A percentile compares a stretch with the other conserved stretches of the same genome.
Conservation (phyloP, 2,797 vertebrate species). For the Brotula barbata region DNA sequence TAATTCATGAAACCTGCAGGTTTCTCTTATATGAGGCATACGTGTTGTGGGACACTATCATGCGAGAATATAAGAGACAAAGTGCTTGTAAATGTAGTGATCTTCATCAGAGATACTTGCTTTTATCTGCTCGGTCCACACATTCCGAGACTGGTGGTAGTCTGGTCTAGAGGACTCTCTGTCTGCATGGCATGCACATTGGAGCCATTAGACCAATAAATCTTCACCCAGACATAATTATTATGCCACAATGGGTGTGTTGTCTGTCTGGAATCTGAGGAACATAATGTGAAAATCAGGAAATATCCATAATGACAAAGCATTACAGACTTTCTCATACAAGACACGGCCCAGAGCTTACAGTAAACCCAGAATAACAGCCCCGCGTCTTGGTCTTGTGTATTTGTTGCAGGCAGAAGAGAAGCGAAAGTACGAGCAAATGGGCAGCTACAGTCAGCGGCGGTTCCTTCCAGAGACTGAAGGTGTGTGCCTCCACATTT, state of each 20-base stretch:
- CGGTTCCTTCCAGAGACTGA: conserved; percentile 64
- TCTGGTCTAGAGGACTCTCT: conserved; percentile 1
- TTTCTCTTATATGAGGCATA: not conserved
- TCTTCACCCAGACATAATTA: conserved; percentile 29
- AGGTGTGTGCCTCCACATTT: conserved; percentile 63
- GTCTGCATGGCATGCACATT: conserved; percentile 1
- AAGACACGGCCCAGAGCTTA: conserved; percentile 9
- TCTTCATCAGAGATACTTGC: not conserved
- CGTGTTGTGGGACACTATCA: not conserved
- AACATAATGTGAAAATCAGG: conserved; percentile 18
- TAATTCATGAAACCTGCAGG: not conserved
- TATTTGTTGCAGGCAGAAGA: conserved; percentile 70
- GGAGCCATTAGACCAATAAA: not conserved
- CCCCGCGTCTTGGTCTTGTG: not conserved
- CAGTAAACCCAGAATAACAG: conserved; percentile 16
- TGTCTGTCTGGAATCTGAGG: conserved; percentile 20
- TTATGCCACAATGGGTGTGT: not conserved
- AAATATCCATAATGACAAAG: conserved; percentile 10
- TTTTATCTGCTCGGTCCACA: not conserved
- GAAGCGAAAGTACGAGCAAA: conserved; percentile 72
- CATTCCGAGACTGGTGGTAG: not conserved
- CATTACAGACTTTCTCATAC: conserved; percentile 13
- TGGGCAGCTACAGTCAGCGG: conserved; percentile 70
- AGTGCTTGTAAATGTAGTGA: not conserved
- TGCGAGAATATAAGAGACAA: not conserved